Evolutionary conservation across 1,140 invertebrate species (phyloP), one percentile per base, ranked within the genome.

Genomic region (Asbolus verrucosus): DNA sequence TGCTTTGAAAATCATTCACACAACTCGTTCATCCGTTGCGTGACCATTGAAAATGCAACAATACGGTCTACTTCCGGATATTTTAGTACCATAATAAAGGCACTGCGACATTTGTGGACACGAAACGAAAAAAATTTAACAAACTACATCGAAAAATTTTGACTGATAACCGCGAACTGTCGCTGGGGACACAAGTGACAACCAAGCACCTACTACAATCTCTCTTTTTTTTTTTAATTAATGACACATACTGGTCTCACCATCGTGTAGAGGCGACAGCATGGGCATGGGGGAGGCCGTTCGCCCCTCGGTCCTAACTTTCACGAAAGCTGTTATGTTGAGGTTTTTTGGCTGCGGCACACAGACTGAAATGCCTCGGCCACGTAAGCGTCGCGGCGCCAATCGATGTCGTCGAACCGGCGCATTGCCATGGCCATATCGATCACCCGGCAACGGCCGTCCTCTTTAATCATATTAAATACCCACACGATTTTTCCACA

Each of bases 271-370:
- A 69, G 66, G 31, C 69, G 73, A 72, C 66, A 71, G 65, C 73
- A 74, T 74, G 73, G 65, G 70, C 73, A 71, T 71, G 59, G 67
- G 62, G 67, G 69, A 74, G 73, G 73, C 73, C 31, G 41, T 54
- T 66, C 30, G 73, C 73, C 69, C 41, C 54, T 43, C 59, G 62
- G 11, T 50, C 66, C 30, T 67, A 36, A 39, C 65, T 67, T 43
- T 13, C 33, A 21, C 36, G 27, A 59, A 39, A 27, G 41, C 46
- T 14, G 46, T 66, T 69, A 67, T 70, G 50, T 67, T 71, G 54
- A 63, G 61, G 62, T 43, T 67, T 30, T 70, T 50, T 30, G 46
- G 36, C 13, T 3, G 60, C 27, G 38, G 62, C 30, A 67, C 54
- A 41, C 46, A 60, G 24, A 71, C 46, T 27, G 54, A 59, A n/a